Conservation (phyloP, 2,888 invertebrate species). For the Rhagium mordax region DNA sequence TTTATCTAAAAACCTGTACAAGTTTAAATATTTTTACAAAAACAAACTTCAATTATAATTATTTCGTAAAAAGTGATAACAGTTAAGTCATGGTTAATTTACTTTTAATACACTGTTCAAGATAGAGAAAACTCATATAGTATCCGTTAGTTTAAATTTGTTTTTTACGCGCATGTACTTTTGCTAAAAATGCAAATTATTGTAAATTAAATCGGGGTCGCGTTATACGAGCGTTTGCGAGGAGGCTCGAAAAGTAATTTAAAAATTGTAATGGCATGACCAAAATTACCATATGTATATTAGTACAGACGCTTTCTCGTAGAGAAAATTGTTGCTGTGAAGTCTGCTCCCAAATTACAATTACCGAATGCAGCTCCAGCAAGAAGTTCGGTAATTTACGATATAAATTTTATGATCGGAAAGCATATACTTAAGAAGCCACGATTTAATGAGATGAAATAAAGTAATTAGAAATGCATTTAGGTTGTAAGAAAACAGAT, state of each 20-base stretch:
- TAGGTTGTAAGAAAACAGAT: conserved; percentile 6
- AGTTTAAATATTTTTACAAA: conserved; percentile 25
- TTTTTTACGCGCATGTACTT: conserved; percentile 4
- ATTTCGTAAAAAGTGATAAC: conserved; percentile 34
- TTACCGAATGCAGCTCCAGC: too few relatives aligned
- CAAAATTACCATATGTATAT: conserved; percentile 21
- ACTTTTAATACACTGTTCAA: conserved; percentile 22
- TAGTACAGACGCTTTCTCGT: background rate
- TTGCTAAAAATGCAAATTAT: conserved; percentile 16
- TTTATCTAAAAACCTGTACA: conserved; percentile 16
- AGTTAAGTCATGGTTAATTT: conserved; percentile 41
- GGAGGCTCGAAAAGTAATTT: conserved; percentile 1
- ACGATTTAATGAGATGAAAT: background rate
- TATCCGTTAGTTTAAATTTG: conserved; percentile 24
- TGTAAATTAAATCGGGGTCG: background rate
- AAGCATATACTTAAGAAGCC: too few relatives aligned
- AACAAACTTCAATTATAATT: conserved; percentile 34
- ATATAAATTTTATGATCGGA: too few relatives aligned
- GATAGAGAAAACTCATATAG: conserved; percentile 2
- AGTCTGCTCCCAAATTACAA: background rate
- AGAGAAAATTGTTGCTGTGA: background rate
- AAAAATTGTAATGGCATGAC: conserved; percentile 13
- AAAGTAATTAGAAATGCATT: conserved; percentile 8
- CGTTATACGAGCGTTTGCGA: background rate
- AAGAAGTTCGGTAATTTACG: too few relatives aligned